Percentiles rank a stretch among this genome's conserved stretches.
Evolutionary conservation across 1,140 invertebrate species (phyloP).

Genomic region (Telenomus remus): DNA sequence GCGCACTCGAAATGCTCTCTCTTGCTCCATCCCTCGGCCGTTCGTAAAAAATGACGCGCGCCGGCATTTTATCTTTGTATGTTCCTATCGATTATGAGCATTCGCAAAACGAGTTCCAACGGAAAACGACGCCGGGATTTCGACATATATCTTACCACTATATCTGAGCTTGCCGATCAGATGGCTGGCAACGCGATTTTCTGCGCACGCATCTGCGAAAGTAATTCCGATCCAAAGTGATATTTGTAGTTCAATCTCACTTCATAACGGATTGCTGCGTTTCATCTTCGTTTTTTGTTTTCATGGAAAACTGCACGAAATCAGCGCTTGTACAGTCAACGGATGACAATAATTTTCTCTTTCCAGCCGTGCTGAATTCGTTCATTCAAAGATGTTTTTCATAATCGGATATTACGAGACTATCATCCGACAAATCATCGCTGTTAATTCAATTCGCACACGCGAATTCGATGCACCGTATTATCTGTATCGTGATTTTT

Average conservation of each 20-base stretch:
- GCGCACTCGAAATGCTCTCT: constrained; percentile 31
- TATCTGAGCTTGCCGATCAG: constrained; percentile 56
- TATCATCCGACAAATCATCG: not conserved
- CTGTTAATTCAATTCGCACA: not conserved
- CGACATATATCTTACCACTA: constrained; percentile 52
- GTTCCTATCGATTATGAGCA: constrained; percentile 56
- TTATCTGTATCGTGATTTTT: constrained; percentile 8
- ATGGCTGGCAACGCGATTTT: constrained; percentile 38
- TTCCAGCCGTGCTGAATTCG: not conserved
- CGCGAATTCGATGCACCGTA: no score
- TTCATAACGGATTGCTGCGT: constrained; percentile 28
- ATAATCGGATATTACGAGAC: not conserved
- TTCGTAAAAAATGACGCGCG: constrained; percentile 55
- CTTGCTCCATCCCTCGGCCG: constrained; percentile 2
- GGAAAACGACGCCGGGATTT: constrained; percentile 53
- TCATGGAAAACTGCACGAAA: not conserved
- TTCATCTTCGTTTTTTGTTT: constrained; percentile 32
- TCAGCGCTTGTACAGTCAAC: not conserved
- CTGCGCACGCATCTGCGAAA: constrained; percentile 42
- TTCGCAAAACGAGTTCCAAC: constrained; percentile 52
- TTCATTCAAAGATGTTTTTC: not conserved
- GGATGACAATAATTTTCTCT: not conserved
- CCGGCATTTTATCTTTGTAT: constrained; percentile 49
- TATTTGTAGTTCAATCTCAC: constrained; percentile 49
- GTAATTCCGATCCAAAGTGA: constrained; percentile 43